phyloP scores from a whole-genome alignment of 2,113 vertebrate species.

The Turnix velox region DNA sequence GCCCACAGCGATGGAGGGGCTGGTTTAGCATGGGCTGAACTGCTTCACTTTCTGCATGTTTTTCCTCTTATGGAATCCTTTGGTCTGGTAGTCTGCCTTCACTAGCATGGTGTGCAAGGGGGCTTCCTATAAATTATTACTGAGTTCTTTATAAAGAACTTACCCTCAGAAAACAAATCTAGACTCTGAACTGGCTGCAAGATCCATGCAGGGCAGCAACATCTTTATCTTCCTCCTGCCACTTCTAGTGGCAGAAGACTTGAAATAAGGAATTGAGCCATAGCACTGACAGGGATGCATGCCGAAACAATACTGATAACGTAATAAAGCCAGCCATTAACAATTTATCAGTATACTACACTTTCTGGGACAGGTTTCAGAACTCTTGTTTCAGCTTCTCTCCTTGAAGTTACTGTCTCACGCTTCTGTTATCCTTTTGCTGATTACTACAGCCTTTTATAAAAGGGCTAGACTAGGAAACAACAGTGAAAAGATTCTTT shows the following conservation, averaged over 20 bases:
- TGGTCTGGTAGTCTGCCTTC: background rate
- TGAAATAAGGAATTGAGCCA: accelerated
- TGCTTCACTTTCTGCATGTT: accelerated
- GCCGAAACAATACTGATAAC: background rate
- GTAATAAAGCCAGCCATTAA: background rate
- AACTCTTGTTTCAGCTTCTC: background rate
- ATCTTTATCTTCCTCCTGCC: background rate
- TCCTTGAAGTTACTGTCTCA: background rate
- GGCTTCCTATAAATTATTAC: accelerated
- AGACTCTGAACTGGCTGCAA: background rate
- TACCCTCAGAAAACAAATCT: background rate
- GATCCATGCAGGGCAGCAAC: background rate
- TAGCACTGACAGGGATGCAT: accelerated
- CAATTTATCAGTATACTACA: background rate
- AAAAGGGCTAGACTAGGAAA: background rate
- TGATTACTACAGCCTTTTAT: background rate
- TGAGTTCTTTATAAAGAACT: background rate
- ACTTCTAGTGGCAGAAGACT: background rate
- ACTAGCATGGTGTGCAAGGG: accelerated
- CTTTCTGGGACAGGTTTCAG: background rate
- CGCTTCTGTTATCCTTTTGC: background rate
- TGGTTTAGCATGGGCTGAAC: background rate
- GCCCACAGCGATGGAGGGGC: background rate
- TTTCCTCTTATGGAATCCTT: background rate
- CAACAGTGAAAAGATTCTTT: background rate